Conservation (phyloP, 1,140 invertebrate genomes). For the Apis cerana region DNA sequence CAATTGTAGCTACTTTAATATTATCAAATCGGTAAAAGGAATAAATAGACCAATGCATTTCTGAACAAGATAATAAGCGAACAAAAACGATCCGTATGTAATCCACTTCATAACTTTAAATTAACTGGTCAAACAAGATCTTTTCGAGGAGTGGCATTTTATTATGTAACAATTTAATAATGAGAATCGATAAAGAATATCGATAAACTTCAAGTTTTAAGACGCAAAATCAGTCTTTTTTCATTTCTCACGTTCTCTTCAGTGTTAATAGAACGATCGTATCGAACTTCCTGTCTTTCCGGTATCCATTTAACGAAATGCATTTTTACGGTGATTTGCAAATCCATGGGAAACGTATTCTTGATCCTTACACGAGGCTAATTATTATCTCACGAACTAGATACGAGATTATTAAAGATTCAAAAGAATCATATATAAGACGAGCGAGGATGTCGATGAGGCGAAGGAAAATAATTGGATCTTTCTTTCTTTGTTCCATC, state of each 20-base stretch:
- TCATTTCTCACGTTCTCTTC: conserved; percentile 45
- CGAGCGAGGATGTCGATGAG: background rate
- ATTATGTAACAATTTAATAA: background rate
- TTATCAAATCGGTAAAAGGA: too few species aligned
- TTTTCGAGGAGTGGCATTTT: too few species aligned
- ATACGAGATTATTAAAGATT: background rate
- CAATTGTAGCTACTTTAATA: too few species aligned
- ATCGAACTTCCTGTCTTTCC: conserved; percentile 42
- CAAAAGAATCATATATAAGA: background rate
- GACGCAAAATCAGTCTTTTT: conserved; percentile 28
- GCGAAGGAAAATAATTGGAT: conserved; percentile 5
- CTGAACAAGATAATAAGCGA: too few species aligned
- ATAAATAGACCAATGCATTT: too few species aligned
- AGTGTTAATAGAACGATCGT: conserved; percentile 32
- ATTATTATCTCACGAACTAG: background rate
- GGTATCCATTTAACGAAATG: conserved; percentile 17
- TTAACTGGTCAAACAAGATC: too few species aligned
- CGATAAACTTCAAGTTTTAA: conserved; percentile 11
- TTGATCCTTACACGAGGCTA: background rate
- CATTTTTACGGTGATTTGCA: conserved; percentile 18
- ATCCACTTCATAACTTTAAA: too few species aligned
- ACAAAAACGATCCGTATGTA: too few species aligned
- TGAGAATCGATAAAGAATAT: background rate
- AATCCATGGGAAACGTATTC: background rate
- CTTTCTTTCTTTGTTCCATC: background rate